Evolutionary conservation across 1,140 invertebrate genomes (phyloP), one percentile per base, ranked within the genome.

Genomic region (Cyrtorhinus lividipennis): DNA sequence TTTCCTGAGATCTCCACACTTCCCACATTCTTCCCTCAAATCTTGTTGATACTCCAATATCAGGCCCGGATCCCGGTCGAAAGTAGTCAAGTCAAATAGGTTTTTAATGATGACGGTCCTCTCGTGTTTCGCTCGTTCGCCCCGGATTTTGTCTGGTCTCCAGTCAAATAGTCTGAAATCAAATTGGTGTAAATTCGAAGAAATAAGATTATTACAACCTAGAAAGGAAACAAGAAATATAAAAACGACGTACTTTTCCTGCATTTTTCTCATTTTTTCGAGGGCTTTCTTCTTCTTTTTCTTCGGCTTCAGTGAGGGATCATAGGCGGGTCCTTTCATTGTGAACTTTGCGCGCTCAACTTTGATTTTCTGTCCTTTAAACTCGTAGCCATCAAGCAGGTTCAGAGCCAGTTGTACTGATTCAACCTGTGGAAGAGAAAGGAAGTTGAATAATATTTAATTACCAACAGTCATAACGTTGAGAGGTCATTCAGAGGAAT

Each of bases 341-440:
- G 95, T 83, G 72, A 99, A 99, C 69, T 90, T 86, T 0, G 97
- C 97, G 68, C 84, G 79, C 76, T 99, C 92, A 0, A 98, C 95
- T 65, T 83, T 83, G 13, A 93, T 78, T 62, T 83, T 88, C 38
- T 90, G 81, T 0, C 85, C 90, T 69, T 87, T 81, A 23, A 86
- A 72, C 66, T 88, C 80, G 70, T 81, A 88, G 0, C 91, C 95
- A 80, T 99, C 96, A 20, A 99, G 73, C 66, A 99, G 81, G 61
- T 92, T 86, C 48, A 98, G 73, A 0, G 95, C 95, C 66, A 99
- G 73, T 44, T 95, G 82, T 0, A 99, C 92, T 20, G 94, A 98
- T 74, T 99, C 95, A 61, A 89, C 80, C 86, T 87, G 69, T 15
- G 77, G 74, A 69, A 68, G 64, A 12, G 25, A 26, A 62, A 63